Conservation (phyloP, 2,888 invertebrate species). For the Gandaritis pyraliata region DNA sequence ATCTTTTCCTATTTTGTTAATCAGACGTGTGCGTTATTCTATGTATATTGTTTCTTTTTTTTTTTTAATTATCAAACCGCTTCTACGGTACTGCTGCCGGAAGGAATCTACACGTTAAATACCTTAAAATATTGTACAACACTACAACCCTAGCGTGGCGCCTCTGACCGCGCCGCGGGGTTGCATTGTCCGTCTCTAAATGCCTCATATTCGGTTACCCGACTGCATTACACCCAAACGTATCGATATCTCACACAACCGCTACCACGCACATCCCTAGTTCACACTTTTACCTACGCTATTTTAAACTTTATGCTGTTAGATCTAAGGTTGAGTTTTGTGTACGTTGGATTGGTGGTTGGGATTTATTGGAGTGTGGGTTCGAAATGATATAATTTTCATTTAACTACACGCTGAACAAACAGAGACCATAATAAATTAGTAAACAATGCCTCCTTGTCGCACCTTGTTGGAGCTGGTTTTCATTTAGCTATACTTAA, state of each 20-base stretch:
- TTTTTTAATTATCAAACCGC: too few relatives aligned
- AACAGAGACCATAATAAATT: constrained; percentile 75
- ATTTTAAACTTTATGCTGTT: constrained; percentile 38
- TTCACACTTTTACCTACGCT: constrained; percentile 16
- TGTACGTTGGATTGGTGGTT: constrained; percentile 36
- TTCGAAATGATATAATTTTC: constrained; percentile 71
- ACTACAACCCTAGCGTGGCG: constrained; percentile 67
- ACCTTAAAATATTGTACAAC: constrained; percentile 7
- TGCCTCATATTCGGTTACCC: constrained; percentile 83
- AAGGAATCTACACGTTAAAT: too few relatives aligned
- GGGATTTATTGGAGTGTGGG: constrained; percentile 34
- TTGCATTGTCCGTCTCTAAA: constrained; percentile 77
- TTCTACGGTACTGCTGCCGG: too few relatives aligned
- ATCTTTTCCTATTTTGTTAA: too few relatives aligned
- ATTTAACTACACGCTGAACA: constrained; percentile 77
- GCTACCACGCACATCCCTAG: constrained; percentile 53
- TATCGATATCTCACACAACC: constrained; percentile 66
- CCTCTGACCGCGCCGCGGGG: constrained; percentile 75
- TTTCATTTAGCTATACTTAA: constrained; percentile 28
- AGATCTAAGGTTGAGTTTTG: constrained; percentile 45
- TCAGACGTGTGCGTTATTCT: too few relatives aligned
- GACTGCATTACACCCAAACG: constrained; percentile 73
- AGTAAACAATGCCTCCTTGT: constrained; percentile 73
- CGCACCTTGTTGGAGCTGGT: constrained; percentile 76
- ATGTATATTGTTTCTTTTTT: too few relatives aligned